These are phyloP conservation scores for Enoplolaimus lenunculus DNA, from an alignment of 2,888 invertebrate species.

Conservation along the genomic window DNA sequence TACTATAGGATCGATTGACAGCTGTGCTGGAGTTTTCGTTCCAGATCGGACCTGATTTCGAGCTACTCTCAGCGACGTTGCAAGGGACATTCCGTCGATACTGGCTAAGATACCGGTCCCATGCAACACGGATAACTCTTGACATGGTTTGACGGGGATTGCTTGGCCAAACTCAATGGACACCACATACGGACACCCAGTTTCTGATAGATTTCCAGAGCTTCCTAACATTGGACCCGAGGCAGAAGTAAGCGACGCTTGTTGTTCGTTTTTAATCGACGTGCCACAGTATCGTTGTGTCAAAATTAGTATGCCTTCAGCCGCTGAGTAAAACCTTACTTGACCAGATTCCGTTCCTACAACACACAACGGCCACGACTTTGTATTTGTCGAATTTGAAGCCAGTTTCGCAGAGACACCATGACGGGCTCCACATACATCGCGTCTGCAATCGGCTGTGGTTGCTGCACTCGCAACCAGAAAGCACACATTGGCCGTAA, in stretches of 20 bases:
- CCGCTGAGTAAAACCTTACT: not conserved
- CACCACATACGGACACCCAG: not conserved
- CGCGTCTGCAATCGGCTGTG: too few species aligned
- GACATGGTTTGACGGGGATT: not conserved
- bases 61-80: not conserved
- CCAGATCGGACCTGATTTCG: not conserved
- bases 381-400: not conserved
- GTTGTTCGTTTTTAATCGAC: too few species aligned
- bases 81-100: not conserved
- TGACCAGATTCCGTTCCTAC: not conserved
- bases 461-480: not conserved
- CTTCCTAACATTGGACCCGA: not conserved
- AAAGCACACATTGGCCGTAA: not conserved
- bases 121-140: not conserved
- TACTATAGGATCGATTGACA: not conserved
- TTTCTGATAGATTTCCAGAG: not conserved
- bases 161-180: not conserved
- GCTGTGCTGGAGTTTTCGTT: not conserved
- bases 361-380: not conserved
- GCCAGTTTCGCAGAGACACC: not conserved
- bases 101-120: not conserved
- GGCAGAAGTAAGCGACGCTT: not conserved
- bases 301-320: not conserved
- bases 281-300: not conserved
- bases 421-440: too few species aligned